A percentile compares a stretch with the other conserved stretches of the same genome.
phyloP scores from a whole-genome alignment of 1,140 invertebrate genomes.

The Apis dorsata region DNA sequence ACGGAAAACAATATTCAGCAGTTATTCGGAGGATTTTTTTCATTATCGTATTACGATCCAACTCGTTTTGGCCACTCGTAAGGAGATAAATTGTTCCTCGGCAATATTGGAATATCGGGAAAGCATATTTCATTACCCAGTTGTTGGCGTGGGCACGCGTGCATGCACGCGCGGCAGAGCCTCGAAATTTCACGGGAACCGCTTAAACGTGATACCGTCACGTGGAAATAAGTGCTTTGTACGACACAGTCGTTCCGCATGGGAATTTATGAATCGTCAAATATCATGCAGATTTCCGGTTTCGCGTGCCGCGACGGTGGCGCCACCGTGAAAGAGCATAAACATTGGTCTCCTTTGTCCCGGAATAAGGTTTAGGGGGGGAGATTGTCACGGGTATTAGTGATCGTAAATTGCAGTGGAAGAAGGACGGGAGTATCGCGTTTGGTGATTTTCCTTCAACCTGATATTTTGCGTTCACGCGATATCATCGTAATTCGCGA shows the following conservation, averaged over 20 bases:
- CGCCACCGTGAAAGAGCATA: not conserved
- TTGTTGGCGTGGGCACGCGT: constrained; percentile 42
- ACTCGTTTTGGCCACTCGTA: constrained; percentile 47
- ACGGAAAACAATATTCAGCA: constrained; percentile 51
- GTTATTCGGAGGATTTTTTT: constrained; percentile 61
- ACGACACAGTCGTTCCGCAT: constrained; percentile 48
- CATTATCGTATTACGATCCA: constrained; percentile 64
- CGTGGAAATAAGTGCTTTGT: constrained; percentile 62
- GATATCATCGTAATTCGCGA: not conserved
- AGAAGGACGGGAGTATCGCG: not conserved
- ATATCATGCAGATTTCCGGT: constrained; percentile 59
- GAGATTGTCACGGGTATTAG: not conserved
- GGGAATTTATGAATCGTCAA: constrained; percentile 62
- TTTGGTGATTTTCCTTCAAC: not conserved
- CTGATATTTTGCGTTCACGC: not conserved
- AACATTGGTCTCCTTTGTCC: not conserved
- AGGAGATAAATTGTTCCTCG: constrained; percentile 71
- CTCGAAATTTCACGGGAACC: constrained; percentile 58
- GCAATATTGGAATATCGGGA: constrained; percentile 75
- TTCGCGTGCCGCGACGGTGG: not conserved
- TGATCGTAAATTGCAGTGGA: not conserved
- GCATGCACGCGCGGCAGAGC: constrained; percentile 12
- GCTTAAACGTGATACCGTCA: constrained; percentile 59
- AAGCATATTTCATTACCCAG: constrained; percentile 73
- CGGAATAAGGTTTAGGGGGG: not conserved